These are phyloP conservation scores for Urocolius indicus DNA, from an alignment of 2,113 vertebrate genomes.

Conservation along the genomic window DNA sequence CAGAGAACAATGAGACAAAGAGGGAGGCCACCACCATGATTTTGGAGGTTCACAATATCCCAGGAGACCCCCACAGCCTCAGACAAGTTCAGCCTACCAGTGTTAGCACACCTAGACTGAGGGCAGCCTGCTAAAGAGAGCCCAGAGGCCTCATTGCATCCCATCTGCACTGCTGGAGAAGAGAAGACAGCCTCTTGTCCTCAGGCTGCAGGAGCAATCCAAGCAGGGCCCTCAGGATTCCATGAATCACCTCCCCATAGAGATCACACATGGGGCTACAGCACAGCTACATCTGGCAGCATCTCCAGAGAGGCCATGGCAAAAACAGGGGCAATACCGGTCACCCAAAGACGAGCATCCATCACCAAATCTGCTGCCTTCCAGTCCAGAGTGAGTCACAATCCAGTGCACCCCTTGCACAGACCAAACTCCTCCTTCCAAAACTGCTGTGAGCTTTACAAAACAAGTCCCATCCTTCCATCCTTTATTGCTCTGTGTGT, in stretches of 20 bases:
- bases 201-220: background rate
- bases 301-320: no score
- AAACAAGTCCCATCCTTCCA: background rate
- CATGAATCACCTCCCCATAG: background rate
- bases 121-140: background rate
- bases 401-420: background rate
- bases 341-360: background rate
- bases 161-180: background rate
- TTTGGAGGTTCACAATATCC: background rate
- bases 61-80: background rate
- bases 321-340: no score
- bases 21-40: background rate
- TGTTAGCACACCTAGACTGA: background rate
- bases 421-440: background rate
- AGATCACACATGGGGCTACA: background rate
- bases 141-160: background rate
- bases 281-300: background rate
- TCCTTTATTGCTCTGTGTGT: background rate
- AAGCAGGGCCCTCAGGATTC: background rate
- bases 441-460: background rate
- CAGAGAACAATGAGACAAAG: background rate
- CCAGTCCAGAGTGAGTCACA: background rate
- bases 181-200: background rate
- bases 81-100: rapidly evolving
- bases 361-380: background rate